Base-by-base conservation (phyloP, 2,888 invertebrate species). In the Tenthredo distinguenda region DNA sequence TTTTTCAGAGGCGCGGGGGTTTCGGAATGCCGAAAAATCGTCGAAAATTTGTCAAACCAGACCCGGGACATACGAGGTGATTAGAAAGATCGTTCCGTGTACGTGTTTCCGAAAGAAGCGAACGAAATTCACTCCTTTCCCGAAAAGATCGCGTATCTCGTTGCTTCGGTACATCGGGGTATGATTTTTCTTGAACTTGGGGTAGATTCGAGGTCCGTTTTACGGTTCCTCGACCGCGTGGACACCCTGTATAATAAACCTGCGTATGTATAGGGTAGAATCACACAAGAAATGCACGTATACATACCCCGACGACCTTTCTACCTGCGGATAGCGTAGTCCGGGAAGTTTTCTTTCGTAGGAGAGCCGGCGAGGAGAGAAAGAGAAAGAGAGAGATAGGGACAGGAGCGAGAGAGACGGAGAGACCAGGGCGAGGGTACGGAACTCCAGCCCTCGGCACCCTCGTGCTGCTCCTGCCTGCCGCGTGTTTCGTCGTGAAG, bases 381-480 rank as follows among this genome's bases (percentile, higher is more conserved):
- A 87, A 84, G 86, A 85, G 84, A 86, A 65, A 83, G 85, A 55
- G 21, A 15, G 79, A 71, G 76, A 15, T 65, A 84, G 62, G 79
- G 74, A 62, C 0, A 7, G 55, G 26, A 62, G 10, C 86, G 84
- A 86, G 85, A 84, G 85, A 37, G 18, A 10, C 43, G 58, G 82
- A 18, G 81, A 82, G 72, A 86, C 71, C 71, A 50, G 37, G 47
- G 55, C 72, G 68, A 84, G 85, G 72, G 85, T 77, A 58, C 84
- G 58, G 47, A 71, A 84, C 65, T 43, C 65, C 68, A 68, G 71
- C 50, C 65, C 79, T 37, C 84, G 50, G 34, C 77, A 77, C 55
- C 77, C 77, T 77, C 77, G 62, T 62, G n/a, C 40, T 37, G 62
- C 81, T 31, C 10, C 76, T 7, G 50, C 81, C 31, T 47, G 40